These are phyloP conservation scores for Ophion ventricosus DNA, from an alignment of 2,888 invertebrate genomes.

Conservation along the genomic window DNA sequence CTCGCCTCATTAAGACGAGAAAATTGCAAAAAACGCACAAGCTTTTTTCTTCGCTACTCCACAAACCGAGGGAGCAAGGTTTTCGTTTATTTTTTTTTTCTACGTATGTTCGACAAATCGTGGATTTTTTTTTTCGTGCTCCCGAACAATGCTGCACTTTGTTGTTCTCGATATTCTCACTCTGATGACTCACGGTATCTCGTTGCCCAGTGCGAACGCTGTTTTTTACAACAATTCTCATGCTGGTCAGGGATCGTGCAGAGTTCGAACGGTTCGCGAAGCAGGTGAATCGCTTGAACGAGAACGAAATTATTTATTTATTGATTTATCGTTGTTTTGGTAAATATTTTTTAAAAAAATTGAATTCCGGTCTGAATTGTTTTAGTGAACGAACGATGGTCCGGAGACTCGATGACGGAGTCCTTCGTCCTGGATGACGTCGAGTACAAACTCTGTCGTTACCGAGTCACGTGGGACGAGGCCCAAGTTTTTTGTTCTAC, in stretches of 20 bases:
- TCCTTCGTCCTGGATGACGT: constrained; percentile 64
- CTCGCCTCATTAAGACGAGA: constrained; percentile 31
- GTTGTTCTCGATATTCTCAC: constrained; percentile 30
- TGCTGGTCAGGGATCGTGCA: constrained; percentile 43
- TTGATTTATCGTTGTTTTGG: neutral
- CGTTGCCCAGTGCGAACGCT: constrained; percentile 14
- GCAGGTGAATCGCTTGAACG: constrained; percentile 32
- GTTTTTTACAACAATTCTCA: constrained; percentile 35
- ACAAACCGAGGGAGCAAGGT: neutral
- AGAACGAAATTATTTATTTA: neutral
- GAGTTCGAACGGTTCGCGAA: constrained; percentile 52
- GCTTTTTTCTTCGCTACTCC: constrained; percentile 9
- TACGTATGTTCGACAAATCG: constrained; percentile 2
- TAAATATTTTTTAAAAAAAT: neutral
- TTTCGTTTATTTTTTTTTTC: constrained; percentile 12
- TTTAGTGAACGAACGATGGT: constrained; percentile 24
- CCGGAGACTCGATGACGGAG: constrained; percentile 48
- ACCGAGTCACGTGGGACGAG: constrained; percentile 71
- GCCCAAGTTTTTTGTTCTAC: constrained; percentile 69
- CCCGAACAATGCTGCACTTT: constrained; percentile 38
- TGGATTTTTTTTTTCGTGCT: neutral
- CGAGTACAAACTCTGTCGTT: constrained; percentile 68
- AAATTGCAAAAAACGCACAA: constrained; percentile 49
- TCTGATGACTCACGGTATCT: constrained; percentile 26
- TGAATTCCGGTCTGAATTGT: neutral